phyloP scores from a whole-genome alignment of 2,113 vertebrate species.

The Morone chrysops region DNA sequence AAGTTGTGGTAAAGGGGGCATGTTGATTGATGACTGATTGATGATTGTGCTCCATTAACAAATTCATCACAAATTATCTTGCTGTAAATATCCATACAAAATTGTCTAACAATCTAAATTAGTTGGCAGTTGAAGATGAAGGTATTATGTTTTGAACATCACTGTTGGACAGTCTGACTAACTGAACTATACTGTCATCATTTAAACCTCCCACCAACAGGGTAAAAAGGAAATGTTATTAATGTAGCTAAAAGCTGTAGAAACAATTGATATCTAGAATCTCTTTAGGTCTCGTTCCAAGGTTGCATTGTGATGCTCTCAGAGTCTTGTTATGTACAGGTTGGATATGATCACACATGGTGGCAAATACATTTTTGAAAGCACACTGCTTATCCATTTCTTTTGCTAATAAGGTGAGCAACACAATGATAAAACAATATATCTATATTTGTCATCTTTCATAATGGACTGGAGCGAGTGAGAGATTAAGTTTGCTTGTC shows the following conservation, averaged over 20 bases:
- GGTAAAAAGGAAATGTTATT: not conserved
- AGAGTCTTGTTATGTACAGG: not conserved
- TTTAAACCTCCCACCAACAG: not conserved
- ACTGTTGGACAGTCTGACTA: not conserved
- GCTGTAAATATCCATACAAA: not conserved
- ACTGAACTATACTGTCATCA: not conserved
- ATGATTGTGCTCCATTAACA: not conserved
- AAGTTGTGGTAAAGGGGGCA: too few species aligned
- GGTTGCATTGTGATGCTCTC: not conserved
- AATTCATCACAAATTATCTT: not conserved
- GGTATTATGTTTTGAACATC: not conserved
- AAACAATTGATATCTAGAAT: not conserved
- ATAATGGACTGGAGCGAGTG: not conserved
- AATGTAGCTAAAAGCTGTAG: not conserved
- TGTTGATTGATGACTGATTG: too few species aligned
- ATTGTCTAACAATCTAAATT: not conserved
- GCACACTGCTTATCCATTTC: not conserved
- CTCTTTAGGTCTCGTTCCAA: not conserved
- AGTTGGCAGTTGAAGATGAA: not conserved
- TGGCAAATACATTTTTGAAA: not conserved
- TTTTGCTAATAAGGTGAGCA: too few species aligned
- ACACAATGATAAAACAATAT: not conserved
- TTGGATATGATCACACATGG: not conserved
- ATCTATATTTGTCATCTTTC: not conserved
- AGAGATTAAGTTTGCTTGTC: not conserved